phyloP scores from a whole-genome alignment of 2,797 vertebrate genomes.

The Pogoniulus pusillus region DNA sequence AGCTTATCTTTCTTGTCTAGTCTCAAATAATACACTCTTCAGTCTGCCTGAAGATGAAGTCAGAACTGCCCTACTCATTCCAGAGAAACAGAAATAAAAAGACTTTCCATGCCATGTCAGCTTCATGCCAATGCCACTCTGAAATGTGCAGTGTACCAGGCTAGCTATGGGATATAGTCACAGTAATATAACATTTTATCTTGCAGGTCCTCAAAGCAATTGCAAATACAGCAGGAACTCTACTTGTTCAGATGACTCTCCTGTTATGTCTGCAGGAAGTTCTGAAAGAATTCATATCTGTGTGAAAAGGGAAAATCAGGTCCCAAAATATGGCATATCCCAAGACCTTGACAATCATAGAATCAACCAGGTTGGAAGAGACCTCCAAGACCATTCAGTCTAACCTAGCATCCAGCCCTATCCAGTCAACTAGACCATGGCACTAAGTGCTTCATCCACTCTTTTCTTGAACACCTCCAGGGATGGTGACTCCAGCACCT shows the following conservation, averaged over 20 bases:
- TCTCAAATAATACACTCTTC: background rate
- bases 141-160: background rate
- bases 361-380: no score
- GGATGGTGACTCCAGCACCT: no score
- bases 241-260: background rate
- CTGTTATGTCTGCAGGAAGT: background rate
- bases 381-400: no score
- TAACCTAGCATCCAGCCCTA: no score
- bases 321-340: background rate
- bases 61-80: background rate
- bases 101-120: background rate
- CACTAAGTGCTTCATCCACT: no score
- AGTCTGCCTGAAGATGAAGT: background rate
- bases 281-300: rapidly evolving
- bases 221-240: background rate
- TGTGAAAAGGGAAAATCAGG: background rate
- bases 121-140: background rate
- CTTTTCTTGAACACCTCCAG: no score
- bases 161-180: background rate
- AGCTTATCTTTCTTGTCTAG: background rate
- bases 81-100: background rate
- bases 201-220: background rate
- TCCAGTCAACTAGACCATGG: no score
- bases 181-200: background rate
- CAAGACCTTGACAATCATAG: background rate